A percentile compares a stretch with the other conserved stretches of the same genome.
Conservation (phyloP, 2,797 vertebrate species). For the Numenius phaeopus region DNA sequence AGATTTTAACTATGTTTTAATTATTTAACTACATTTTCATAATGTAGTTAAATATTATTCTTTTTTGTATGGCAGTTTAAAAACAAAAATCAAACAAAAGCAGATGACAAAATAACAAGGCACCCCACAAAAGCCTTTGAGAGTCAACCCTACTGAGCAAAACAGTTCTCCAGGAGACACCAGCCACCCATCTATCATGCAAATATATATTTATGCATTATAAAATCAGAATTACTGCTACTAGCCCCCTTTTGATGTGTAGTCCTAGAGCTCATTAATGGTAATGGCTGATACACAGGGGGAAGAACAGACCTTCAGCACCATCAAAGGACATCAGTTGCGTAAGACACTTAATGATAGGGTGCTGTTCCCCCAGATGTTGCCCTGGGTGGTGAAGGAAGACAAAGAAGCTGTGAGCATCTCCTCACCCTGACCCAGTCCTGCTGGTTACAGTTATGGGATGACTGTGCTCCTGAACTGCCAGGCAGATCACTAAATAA, state of each 20-base stretch:
- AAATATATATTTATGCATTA: neutral
- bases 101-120: neutral
- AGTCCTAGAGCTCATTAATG: neutral
- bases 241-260: neutral
- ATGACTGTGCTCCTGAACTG: neutral
- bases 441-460: neutral
- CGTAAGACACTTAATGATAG: fast-evolving
- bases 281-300: neutral
- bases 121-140: neutral
- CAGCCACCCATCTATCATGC: neutral
- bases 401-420: neutral
- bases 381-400: neutral
- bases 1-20: neutral
- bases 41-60: neutral
- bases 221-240: neutral
- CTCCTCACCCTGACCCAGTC: neutral
- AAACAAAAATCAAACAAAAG: neutral
- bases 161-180: neutral
- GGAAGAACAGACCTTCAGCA: neutral
- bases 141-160: neutral
- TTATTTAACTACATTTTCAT: neutral
- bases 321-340: neutral
- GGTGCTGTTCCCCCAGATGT: neutral
- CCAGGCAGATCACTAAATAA: neutral
- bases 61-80: neutral